phyloP scores from a whole-genome alignment of 2,888 invertebrate species.

The Zhuqinia jingwanae region DNA sequence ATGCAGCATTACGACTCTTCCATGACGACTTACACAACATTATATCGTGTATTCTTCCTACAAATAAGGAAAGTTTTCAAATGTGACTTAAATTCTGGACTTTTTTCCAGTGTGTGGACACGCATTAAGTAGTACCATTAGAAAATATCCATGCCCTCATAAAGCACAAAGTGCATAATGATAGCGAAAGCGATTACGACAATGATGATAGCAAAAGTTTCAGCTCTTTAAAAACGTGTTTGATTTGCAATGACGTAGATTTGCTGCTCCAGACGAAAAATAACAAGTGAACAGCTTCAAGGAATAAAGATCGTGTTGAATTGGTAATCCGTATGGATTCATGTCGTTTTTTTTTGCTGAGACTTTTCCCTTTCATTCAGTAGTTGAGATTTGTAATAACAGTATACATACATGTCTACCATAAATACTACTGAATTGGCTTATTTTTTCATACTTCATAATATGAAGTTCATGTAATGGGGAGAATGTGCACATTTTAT shows the following conservation, averaged over 20 bases:
- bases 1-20: too few relatives aligned
- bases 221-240: conserved; percentile 38
- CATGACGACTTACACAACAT: too few relatives aligned
- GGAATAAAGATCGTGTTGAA: conserved; percentile 58
- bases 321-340: conserved; percentile 57
- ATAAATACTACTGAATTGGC: too few relatives aligned
- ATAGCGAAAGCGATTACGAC: neutral
- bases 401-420: too few relatives aligned
- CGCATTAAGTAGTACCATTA: conserved; percentile 1
- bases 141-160: neutral
- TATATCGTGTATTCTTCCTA: neutral
- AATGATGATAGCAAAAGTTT: neutral
- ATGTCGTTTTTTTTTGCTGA: neutral
- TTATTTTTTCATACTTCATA: too few relatives aligned
- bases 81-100: neutral
- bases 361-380: neutral
- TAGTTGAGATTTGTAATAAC: too few relatives aligned
- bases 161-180: neutral
- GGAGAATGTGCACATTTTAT: too few relatives aligned
- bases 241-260: conserved; percentile 54
- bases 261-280: neutral
- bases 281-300: neutral
- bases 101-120: neutral
- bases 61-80: neutral
- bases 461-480: too few relatives aligned